A percentile compares a stretch with the other conserved stretches of the same genome.
Conservation (phyloP, 2,113 vertebrate genomes). For the Mugil cephalus region DNA sequence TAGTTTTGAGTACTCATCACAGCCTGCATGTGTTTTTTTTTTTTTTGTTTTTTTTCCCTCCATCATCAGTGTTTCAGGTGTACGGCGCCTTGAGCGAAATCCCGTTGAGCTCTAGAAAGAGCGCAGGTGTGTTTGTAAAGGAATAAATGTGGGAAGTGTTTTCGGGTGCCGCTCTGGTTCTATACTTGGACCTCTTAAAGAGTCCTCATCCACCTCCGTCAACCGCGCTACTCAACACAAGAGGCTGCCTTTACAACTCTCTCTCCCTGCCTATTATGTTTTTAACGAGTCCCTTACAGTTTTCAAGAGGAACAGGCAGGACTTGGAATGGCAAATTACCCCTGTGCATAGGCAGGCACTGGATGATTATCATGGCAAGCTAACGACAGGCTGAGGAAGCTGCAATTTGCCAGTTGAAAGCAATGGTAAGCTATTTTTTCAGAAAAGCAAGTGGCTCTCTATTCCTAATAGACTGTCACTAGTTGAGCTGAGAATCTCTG, state of each 20-base stretch:
- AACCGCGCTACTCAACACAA: conserved; percentile 63
- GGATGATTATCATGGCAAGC: conserved; percentile 77
- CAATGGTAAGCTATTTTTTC: conserved; percentile 44
- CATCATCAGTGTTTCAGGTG: conserved; percentile 10
- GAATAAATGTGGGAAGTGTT: conserved; percentile 49
- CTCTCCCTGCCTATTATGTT: conserved; percentile 67
- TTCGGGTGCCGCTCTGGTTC: conserved; percentile 43
- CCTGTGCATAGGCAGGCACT: conserved; percentile 64
- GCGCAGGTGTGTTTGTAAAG: conserved; percentile 74
- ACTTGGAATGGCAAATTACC: conserved; percentile 81
- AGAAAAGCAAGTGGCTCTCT: conserved; percentile 68
- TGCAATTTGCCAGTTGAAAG: conserved; percentile 82
- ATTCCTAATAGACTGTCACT: conserved; percentile 72
- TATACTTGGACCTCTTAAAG: conserved; percentile 67
- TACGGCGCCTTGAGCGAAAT: neutral
- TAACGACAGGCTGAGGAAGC: conserved; percentile 77
- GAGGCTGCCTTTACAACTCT: conserved; percentile 67
- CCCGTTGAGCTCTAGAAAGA: conserved; percentile 50
- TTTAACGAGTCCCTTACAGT: conserved; percentile 74
- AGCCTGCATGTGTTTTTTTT: conserved; percentile 6
- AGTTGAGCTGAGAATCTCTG: conserved; percentile 63
- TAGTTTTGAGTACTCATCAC: conserved; percentile 10
- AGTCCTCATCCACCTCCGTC: conserved; percentile 66
- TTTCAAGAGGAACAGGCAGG: conserved; percentile 77
- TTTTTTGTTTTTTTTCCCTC: neutral